phyloP scores from a whole-genome alignment of 2,888 invertebrate genomes.

The Drosophila acutilabella region DNA sequence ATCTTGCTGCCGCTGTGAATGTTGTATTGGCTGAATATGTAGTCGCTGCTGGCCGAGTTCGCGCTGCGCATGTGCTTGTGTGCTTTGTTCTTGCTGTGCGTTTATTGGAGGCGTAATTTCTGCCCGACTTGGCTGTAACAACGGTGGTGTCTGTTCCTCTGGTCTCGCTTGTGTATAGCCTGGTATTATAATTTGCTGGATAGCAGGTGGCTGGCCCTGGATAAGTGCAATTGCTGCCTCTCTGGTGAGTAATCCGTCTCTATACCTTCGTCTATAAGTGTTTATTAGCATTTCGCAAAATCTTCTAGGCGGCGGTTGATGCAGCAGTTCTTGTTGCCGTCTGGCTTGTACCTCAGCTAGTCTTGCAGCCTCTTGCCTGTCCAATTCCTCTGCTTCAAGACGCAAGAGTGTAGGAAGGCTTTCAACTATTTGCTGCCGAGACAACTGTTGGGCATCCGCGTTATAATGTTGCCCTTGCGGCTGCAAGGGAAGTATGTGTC shows the following conservation, averaged over 20 bases:
- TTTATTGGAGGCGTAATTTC: no score
- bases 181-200: neutral
- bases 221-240: neutral
- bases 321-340: neutral
- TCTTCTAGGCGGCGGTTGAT: neutral
- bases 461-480: neutral
- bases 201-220: neutral
- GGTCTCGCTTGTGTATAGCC: neutral
- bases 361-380: neutral
- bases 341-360: neutral
- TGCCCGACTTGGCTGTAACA: no score
- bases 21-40: no score
- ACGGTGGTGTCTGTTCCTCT: neutral
- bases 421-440: neutral
- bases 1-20: no score
- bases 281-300: neutral
- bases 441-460: no score
- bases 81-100: no score
- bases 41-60: neutral
- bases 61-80: neutral
- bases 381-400: neutral
- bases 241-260: neutral
- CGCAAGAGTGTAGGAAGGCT: slow-evolving; percentile 1
- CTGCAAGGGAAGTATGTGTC: slow-evolving; percentile 2
- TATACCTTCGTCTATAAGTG: neutral